phyloP scores from a whole-genome alignment of 2,888 invertebrate genomes.

The Artemia sinica region DNA sequence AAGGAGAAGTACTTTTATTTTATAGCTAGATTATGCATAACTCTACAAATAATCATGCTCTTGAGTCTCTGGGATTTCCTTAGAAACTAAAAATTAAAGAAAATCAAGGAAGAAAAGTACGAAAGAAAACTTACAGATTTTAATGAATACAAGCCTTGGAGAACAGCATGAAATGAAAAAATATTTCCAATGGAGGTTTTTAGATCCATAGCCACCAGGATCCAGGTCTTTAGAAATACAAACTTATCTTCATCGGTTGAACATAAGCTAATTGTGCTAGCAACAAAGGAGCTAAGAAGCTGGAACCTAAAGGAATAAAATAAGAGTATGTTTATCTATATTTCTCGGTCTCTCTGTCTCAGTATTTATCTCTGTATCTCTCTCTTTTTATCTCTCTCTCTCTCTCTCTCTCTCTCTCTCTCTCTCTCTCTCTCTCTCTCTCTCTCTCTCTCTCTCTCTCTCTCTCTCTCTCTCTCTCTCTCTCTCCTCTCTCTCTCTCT shows the following conservation, averaged over 20 bases:
- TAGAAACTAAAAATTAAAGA: background rate
- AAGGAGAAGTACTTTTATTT: too few relatives aligned
- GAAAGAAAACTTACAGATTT: slow-evolving; percentile 41
- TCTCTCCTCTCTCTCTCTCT: too few relatives aligned
- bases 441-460: too few relatives aligned
- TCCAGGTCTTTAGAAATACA: slow-evolving; percentile 77
- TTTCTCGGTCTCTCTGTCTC: too few relatives aligned
- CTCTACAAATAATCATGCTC: background rate
- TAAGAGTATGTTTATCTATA: too few relatives aligned
- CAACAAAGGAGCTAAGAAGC: background rate
- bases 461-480: too few relatives aligned
- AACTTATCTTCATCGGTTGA: slow-evolving; percentile 45
- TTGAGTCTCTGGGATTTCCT: background rate
- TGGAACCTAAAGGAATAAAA: too few relatives aligned
- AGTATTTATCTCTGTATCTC: too few relatives aligned
- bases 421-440: too few relatives aligned
- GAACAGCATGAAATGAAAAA: slow-evolving; percentile 74
- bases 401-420: too few relatives aligned
- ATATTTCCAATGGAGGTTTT: slow-evolving; percentile 79
- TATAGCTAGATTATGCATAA: too few relatives aligned
- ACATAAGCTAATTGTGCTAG: background rate
- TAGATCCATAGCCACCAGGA: slow-evolving; percentile 72
- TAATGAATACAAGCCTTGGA: slow-evolving; percentile 70
- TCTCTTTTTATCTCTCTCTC: too few relatives aligned
- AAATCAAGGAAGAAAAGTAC: background rate